Evolutionary conservation across 2,797 vertebrate genomes (phyloP).

Genomic region (Eupleurogrammus muticus): DNA sequence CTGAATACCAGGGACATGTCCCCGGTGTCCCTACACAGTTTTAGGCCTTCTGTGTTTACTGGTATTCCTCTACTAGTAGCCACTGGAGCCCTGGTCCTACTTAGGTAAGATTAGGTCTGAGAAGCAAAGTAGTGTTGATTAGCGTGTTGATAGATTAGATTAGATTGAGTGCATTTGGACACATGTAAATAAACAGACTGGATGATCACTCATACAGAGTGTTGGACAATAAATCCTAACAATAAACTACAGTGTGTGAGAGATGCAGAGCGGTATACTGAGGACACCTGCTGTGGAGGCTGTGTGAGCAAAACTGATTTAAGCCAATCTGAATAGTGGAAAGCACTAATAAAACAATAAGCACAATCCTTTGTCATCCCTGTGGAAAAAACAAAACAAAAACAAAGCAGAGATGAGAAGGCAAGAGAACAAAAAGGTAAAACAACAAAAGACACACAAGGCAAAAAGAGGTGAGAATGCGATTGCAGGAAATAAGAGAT

Average conservation of each 20-base stretch:
- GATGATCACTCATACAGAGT: no score
- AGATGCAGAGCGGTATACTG: slow-evolving; percentile 21
- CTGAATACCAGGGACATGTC: no score
- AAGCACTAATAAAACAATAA: slow-evolving; percentile 28
- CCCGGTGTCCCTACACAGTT: no score
- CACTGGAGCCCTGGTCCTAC: no score
- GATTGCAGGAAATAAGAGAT: slow-evolving; percentile 7
- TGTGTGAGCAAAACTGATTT: slow-evolving; percentile 12
- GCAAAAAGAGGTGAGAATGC: slow-evolving; percentile 20
- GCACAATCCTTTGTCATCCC: slow-evolving; percentile 25
- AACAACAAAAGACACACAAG: slow-evolving; percentile 22
- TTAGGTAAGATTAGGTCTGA: no score
- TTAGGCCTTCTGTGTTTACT: no score
- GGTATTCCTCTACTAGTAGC: no score
- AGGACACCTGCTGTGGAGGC: no score
- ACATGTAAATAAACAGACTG: slow-evolving; percentile 30
- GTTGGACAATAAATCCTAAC: no score
- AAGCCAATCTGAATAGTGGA: slow-evolving; percentile 28
- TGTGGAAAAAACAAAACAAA: slow-evolving; percentile 1
- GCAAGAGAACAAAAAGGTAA: not conserved
- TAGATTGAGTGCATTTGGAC: no score
- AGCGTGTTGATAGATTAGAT: no score
- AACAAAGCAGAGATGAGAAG: slow-evolving; percentile 18
- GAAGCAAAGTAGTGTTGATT: no score
- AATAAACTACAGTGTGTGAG: not conserved